Conservation (phyloP, 30 jellyfish, hydroid and myxozoan genomes). For the Aurelia aurita complex sp. Pacific region DNA sequence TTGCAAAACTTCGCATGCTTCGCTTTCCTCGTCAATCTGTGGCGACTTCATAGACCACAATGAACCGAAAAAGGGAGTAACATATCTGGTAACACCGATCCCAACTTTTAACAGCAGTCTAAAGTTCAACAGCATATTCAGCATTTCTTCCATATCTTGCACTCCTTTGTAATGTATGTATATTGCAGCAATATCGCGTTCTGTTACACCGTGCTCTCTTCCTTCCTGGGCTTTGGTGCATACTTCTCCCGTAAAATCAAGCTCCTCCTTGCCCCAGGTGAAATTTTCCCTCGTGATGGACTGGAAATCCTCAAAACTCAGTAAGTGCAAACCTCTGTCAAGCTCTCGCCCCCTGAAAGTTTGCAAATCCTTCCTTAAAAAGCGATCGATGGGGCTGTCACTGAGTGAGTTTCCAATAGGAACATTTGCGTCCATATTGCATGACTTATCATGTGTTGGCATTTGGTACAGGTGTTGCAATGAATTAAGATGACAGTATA, state of each 20-base stretch:
- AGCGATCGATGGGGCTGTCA: slow-evolving; percentile 5
- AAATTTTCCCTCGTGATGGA: slow-evolving; percentile 13
- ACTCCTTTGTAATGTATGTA: slow-evolving; percentile 1
- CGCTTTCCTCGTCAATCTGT: not conserved
- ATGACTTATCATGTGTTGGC: not conserved
- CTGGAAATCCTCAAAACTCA: not conserved
- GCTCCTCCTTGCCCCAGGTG: slow-evolving; percentile 48
- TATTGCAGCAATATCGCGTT: not conserved
- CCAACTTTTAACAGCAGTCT: slow-evolving; percentile 29
- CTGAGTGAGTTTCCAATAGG: not conserved
- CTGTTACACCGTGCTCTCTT: slow-evolving; percentile 26
- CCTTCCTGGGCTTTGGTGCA: not conserved
- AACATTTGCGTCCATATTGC: not conserved
- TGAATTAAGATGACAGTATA: slow-evolving; percentile 24
- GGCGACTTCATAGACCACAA: slow-evolving; percentile 49
- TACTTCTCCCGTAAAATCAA: slow-evolving; percentile 40
- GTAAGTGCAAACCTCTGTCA: not conserved
- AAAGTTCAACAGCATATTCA: slow-evolving; percentile 30
- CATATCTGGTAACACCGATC: slow-evolving; percentile 20
- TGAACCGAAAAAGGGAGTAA: slow-evolving; percentile 19
- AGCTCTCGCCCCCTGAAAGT: slow-evolving; percentile 11
- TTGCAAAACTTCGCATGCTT: not conserved
- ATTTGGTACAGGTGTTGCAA: not conserved
- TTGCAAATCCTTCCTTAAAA: not conserved
- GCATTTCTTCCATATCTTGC: slow-evolving; percentile 14